Base-by-base conservation (phyloP, 2,113 vertebrate genomes). In the Macquaria australasica region DNA sequence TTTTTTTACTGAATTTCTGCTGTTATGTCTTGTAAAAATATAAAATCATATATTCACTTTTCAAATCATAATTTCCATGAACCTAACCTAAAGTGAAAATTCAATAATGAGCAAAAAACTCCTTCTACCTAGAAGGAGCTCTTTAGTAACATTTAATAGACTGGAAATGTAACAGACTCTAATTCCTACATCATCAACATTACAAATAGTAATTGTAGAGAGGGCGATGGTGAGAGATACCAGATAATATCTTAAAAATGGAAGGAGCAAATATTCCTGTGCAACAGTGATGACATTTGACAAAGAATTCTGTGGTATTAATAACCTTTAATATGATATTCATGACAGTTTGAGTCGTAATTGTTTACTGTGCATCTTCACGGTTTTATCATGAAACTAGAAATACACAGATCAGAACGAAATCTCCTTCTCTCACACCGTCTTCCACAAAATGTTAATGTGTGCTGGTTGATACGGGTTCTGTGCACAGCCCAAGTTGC, bases 401-500 rank as follows among this genome's bases (percentile, higher is more conserved):
- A 21, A 45, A 23, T 4, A 21, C 16, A 8, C 2, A 4, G 18
- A 20, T 41, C 11, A 28, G 3, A 59, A 51, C 8, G 3, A 1
- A 14, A 34, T 8, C 18, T 51, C 12, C 3, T 43, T 39, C 51
- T 31, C 6, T 68, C 58, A 5, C 41, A 9, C 34, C 8, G 8
- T 55, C 31, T 14, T 45, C 31, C 23, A 28, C 21, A 18, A 31
- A 62, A 73, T 73, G 58, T 45, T 51, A 83, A 64, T 15, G 18
- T 58, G 5, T 45, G 39, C 50, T 58, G 23, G n/a, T 73, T 60
- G 75, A 74, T 68, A 45, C 62, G 0, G 59, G 31, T 41, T 63
- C 62, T 45, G 64, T 28, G 28, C 41, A 66, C 21, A 34, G 77
- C 73, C 73, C 8, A 5, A 23, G 74, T 67, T 51, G 58, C 77